A percentile compares a stretch with the other conserved stretches of the same genome.
Conservation (phyloP, 2,113 vertebrate genomes). For the Anguilla rostrata region DNA sequence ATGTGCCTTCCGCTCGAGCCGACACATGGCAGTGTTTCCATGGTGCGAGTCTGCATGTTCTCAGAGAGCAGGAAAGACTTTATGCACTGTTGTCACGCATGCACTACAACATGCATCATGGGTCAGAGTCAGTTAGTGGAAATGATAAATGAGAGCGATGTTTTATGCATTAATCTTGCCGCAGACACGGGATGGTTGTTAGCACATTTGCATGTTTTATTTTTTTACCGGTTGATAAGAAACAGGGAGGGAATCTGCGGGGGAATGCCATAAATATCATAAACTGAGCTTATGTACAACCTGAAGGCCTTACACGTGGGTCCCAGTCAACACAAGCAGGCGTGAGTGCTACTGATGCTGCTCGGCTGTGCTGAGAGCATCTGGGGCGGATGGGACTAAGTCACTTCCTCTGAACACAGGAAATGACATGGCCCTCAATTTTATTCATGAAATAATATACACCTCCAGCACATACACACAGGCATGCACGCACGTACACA, state of each 20-base stretch:
- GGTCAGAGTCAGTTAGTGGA: background rate
- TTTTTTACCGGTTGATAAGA: too few relatives aligned
- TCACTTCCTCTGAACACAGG: background rate
- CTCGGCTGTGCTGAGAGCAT: too few relatives aligned
- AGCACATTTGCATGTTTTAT: background rate
- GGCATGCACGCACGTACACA: too few relatives aligned
- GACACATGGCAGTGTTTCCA: slow-evolving; percentile 13
- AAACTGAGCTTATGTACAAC: background rate
- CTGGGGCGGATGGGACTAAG: too few relatives aligned
- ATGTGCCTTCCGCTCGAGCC: slow-evolving; percentile 20
- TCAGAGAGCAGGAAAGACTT: background rate
- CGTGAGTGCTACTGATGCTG: background rate
- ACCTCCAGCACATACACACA: too few relatives aligned
- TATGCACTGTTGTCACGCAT: background rate
- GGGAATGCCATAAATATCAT: too few relatives aligned
- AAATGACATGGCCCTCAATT: background rate
- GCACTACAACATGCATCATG: background rate
- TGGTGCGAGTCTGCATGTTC: background rate
- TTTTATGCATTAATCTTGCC: background rate
- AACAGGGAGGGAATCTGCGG: too few relatives aligned
- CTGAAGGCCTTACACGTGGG: background rate
- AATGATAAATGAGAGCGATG: background rate
- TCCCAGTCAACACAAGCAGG: background rate
- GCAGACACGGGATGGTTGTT: background rate
- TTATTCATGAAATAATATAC: too few relatives aligned